Evolutionary conservation across 2,797 vertebrate species (phyloP).

Genomic region (Kryptolebias ocellatus): DNA sequence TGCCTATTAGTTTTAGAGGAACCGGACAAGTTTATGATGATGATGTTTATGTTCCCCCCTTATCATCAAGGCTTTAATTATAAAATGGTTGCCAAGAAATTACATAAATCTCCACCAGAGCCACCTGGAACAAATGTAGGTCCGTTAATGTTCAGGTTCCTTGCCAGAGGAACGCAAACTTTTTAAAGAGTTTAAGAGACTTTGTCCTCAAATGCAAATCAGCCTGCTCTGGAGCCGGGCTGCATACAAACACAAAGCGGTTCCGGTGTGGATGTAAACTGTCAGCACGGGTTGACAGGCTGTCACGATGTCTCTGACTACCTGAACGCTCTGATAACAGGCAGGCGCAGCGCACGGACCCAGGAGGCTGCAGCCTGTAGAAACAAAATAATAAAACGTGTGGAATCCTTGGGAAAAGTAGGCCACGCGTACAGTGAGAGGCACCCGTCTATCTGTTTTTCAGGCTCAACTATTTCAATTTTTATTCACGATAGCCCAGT

Average conservation of each 20-base stretch:
- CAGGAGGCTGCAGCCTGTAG: conserved; percentile 31
- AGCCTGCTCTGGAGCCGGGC: conserved; percentile 40
- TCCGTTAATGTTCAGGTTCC: neutral
- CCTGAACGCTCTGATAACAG: conserved; percentile 32
- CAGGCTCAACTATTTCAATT: neutral
- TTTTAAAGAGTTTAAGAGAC: conserved; percentile 24
- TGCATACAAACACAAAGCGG: conserved; percentile 46
- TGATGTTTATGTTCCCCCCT: neutral
- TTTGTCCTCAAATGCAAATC: conserved; percentile 27
- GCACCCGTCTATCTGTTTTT: no score
- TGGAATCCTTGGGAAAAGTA: neutral
- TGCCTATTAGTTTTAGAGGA: conserved; percentile 10
- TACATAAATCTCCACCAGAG: neutral
- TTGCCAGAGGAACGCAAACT: conserved; percentile 20
- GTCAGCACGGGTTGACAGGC: conserved; percentile 64
- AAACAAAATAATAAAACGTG: conserved; percentile 6
- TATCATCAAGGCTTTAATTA: neutral
- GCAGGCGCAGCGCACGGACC: conserved; percentile 29
- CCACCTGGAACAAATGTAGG: neutral
- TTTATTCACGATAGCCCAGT: neutral
- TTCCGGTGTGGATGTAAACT: conserved; percentile 50
- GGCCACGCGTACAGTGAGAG: no score
- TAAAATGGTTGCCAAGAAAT: neutral
- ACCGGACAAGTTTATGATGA: conserved; percentile 5
- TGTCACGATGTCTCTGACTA: conserved; percentile 53